A percentile compares a stretch with the other conserved stretches of the same genome.
phyloP scores from a whole-genome alignment of 2,113 vertebrate species.

The Clupea harengus region DNA sequence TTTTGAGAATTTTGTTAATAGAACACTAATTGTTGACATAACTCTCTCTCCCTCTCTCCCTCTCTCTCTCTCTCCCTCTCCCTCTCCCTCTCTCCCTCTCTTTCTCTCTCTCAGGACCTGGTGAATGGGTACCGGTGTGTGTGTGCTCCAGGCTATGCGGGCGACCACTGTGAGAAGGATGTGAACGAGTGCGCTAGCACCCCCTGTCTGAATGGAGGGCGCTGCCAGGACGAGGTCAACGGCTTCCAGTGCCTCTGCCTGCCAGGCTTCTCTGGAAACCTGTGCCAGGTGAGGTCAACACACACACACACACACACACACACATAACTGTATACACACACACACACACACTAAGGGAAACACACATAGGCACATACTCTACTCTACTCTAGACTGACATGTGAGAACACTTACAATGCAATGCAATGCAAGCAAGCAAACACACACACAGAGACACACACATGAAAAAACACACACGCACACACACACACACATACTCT shows the following conservation, averaged over 20 bases:
- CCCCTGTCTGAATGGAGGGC: slow-evolving; percentile 86
- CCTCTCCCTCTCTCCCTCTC: background rate
- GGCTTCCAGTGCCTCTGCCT: slow-evolving; percentile 88
- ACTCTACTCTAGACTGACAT: no score
- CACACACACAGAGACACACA: background rate
- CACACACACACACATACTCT: background rate
- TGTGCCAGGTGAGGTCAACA: slow-evolving; percentile 80
- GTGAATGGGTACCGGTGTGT: slow-evolving; percentile 85
- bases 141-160: slow-evolving; percentile 81
- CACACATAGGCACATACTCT: background rate
- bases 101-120: background rate
- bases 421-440: background rate
- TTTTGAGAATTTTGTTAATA: background rate
- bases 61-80: background rate
- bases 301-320: slow-evolving; percentile 20
- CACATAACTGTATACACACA: slow-evolving; percentile 28
- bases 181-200: slow-evolving; percentile 84
- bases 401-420: no score
- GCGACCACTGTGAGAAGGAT: slow-evolving; percentile 83
- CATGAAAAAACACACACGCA: background rate
- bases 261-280: slow-evolving; percentile 85
- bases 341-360: background rate
- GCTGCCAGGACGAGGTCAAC: slow-evolving; percentile 84
- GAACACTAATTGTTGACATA: background rate
- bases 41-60: background rate